Conservation (phyloP, 2,888 invertebrate genomes). For the Hipparchia sbordonii region DNA sequence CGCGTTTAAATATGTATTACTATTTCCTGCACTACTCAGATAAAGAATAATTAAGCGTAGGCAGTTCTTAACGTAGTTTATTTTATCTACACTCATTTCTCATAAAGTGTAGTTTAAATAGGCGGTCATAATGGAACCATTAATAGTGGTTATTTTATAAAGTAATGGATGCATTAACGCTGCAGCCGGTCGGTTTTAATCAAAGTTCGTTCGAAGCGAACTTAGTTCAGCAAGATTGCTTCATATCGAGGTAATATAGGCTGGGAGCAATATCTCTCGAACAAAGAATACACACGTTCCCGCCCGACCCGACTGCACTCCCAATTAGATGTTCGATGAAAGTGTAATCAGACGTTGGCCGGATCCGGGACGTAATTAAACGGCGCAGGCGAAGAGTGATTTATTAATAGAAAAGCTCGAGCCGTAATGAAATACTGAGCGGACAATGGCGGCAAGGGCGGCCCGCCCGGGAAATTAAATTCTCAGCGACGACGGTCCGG, state of each 20-base stretch:
- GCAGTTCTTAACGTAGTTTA: conserved; percentile 10
- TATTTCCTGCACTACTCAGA: background rate
- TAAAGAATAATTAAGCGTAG: conserved; percentile 12
- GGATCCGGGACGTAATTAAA: conserved; percentile 82
- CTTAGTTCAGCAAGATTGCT: conserved; percentile 60
- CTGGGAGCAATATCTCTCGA: conserved; percentile 69
- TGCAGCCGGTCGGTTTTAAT: conserved; percentile 72
- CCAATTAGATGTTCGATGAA: conserved; percentile 83
- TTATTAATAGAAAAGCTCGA: conserved; percentile 83
- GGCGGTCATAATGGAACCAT: conserved; percentile 20
- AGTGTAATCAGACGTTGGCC: conserved; percentile 81
- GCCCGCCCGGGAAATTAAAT: conserved; percentile 79
- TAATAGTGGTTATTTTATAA: conserved; percentile 25
- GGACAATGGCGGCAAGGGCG: conserved; percentile 78
- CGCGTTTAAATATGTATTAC: background rate
- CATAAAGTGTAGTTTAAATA: conserved; percentile 15
- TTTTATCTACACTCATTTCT: conserved; percentile 22
- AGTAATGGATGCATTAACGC: conserved; percentile 42
- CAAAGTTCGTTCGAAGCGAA: conserved; percentile 76
- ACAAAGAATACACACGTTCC: conserved; percentile 76
- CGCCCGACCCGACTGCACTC: conserved; percentile 70
- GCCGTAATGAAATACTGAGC: conserved; percentile 82
- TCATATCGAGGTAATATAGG: conserved; percentile 64
- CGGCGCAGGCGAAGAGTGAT: conserved; percentile 81
- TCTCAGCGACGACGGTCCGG: conserved; percentile 64